Conservation (phyloP, 2,113 vertebrate species). For the Nothobranchius furzeri region DNA sequence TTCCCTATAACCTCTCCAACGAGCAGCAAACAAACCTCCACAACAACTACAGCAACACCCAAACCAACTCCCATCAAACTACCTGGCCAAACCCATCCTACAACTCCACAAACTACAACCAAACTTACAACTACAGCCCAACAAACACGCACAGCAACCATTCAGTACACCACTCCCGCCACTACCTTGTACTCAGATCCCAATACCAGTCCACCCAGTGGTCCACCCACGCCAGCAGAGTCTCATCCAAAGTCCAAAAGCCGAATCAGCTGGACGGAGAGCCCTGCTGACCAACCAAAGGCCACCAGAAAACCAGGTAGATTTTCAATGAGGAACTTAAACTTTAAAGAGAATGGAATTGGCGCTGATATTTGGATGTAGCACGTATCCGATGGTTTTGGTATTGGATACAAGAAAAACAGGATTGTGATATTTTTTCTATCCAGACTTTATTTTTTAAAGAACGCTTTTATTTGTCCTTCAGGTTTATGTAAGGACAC, state of each 20-base stretch:
- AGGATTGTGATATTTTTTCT: too few relatives aligned
- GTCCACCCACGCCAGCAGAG: background rate
- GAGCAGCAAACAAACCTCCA: background rate
- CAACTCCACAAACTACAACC: constrained; percentile 5
- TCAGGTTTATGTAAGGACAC: constrained; percentile 93
- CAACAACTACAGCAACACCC: constrained; percentile 1
- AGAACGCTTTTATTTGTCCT: background rate
- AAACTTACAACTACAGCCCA: constrained; percentile 5
- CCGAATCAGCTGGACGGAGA: constrained; percentile 75
- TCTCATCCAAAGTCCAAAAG: constrained; percentile 36
- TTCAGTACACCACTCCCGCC: constrained; percentile 1
- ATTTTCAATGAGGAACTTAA: background rate
- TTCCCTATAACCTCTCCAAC: background rate
- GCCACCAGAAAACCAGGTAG: constrained; percentile 69
- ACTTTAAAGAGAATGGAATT: background rate
- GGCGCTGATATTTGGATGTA: background rate
- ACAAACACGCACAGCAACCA: constrained; percentile 9
- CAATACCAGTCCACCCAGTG: background rate
- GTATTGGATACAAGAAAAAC: too few relatives aligned
- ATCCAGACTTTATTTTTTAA: too few relatives aligned
- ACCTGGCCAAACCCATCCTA: background rate
- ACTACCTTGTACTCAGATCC: constrained; percentile 12
- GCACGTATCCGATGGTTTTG: too few relatives aligned
- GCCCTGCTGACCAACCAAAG: constrained; percentile 49
- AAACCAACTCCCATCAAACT: constrained; percentile 11